phyloP scores from a whole-genome alignment of 2,113 vertebrate species.

The Sphaerodactylus townsendi region DNA sequence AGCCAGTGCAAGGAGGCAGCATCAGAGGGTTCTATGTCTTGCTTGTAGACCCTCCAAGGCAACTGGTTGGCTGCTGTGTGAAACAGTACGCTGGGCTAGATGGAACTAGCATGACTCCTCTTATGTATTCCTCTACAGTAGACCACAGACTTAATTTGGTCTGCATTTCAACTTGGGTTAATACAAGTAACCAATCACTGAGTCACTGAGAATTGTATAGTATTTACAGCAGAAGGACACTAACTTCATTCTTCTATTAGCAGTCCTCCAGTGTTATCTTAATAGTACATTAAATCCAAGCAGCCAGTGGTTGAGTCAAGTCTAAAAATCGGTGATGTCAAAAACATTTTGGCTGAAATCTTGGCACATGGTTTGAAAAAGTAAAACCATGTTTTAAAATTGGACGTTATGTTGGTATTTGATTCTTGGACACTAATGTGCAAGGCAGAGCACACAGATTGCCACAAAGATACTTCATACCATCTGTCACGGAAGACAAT shows the following conservation, averaged over 20 bases:
- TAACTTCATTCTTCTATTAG: not conserved
- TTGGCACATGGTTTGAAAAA: not conserved
- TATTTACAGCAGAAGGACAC: not conserved
- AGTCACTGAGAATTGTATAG: not conserved
- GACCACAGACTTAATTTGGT: not conserved
- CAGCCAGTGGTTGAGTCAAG: not conserved
- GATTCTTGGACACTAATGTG: not conserved
- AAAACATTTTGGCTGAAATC: not conserved
- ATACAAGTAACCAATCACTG: not conserved
- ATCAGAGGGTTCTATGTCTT: too few relatives aligned
- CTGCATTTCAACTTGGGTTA: not conserved
- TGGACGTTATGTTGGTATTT: not conserved
- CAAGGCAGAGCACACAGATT: rapidly evolving
- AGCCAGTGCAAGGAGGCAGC: too few relatives aligned
- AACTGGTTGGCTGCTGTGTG: too few relatives aligned
- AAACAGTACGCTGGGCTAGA: too few relatives aligned
- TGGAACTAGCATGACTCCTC: not conserved
- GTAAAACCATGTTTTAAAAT: not conserved
- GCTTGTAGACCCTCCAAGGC: too few relatives aligned
- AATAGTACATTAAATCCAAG: not conserved
- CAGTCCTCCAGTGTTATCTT: not conserved
- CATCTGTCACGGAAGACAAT: not conserved
- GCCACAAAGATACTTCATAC: not conserved
- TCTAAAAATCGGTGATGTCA: not conserved
- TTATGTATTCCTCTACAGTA: not conserved